A percentile compares a stretch with the other conserved stretches of the same genome.
phyloP scores from a whole-genome alignment of 2,113 vertebrate species.

The Rhinogobius similis region DNA sequence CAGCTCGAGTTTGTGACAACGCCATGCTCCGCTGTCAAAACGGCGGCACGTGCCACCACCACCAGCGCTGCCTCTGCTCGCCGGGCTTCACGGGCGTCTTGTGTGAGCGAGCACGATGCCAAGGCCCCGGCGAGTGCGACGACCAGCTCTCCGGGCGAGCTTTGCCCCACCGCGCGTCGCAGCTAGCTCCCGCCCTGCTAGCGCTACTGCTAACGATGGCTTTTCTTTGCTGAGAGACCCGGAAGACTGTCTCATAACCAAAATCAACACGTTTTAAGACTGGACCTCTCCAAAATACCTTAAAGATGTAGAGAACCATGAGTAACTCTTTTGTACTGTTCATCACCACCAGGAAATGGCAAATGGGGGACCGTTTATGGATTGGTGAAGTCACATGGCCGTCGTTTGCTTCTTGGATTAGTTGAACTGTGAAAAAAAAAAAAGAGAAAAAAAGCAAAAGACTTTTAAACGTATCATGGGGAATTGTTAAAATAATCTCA shows the following conservation, averaged over 20 bases:
- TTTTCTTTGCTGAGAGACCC: conserved; percentile 66
- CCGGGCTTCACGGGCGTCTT: conserved; percentile 87
- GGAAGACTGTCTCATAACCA: conserved; percentile 35
- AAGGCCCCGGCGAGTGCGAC: conserved; percentile 82
- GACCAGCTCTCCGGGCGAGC: conserved; percentile 72
- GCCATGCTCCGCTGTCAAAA: conserved; percentile 95
- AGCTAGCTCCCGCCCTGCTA: conserved; percentile 42
- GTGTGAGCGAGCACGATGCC: conserved; percentile 87
- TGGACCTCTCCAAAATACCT: conserved; percentile 34
- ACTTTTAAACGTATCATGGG: conserved; percentile 45
- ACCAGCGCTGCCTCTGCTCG: conserved; percentile 88
- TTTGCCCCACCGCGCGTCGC: conserved; percentile 21
- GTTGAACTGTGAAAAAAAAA: conserved; percentile 59
- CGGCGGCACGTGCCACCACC: conserved; percentile 92
- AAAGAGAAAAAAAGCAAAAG: conserved; percentile 55
- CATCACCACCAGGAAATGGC: conserved; percentile 30
- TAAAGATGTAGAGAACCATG: conserved; percentile 44
- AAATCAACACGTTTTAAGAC: conserved; percentile 52
- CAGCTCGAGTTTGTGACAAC: conserved; percentile 95
- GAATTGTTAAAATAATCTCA: conserved; percentile 32
- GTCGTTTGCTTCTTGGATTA: neutral
- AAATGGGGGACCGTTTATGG: conserved; percentile 36
- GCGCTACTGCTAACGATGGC: conserved; percentile 51
- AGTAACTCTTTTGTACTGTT: conserved; percentile 54
- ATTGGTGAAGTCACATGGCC: conserved; percentile 32